Base-by-base conservation (phyloP, 2,113 vertebrate genomes). In the Tringa solitaria region DNA sequence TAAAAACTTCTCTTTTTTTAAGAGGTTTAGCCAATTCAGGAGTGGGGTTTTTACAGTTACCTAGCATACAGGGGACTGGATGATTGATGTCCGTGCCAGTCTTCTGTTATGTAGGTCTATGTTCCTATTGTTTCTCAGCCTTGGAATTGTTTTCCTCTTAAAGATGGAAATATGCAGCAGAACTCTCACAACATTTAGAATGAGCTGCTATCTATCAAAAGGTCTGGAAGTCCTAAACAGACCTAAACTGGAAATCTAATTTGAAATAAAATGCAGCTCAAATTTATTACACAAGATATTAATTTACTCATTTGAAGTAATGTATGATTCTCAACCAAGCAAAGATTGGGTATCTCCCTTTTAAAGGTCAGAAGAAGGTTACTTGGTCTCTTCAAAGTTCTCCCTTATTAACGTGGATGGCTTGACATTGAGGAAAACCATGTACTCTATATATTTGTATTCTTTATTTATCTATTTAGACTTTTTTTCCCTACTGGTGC, bases 391-490 rank as follows among this genome's bases (percentile, higher is more conserved):
- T 94, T 95, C 39, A 89, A 75, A 88, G 39, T 87, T 39, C 63
- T 89, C n/a, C 21, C 13, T 72, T 92, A 80, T 51, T 83, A 93
- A 90, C 79, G 12, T 1, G 2, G 22, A n/a, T 9, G 23, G 59
- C 69, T 90, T 95, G 93, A 94, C 93, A 51, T 50, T 96, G 91
- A 97, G 27, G 43, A 89, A 92, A 93, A 86, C 67, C 85, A 90
- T 45, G 64, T 72, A 78, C 46, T 78, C n/a, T 8, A 7, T 37
- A 37, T 69, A 80, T 94, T 86, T 91, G 35, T 87, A 35, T 46
- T 92, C 85, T 93, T 88, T 97, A 94, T 96, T 95, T 96, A 81
- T 92, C 79, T 96, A 28, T 90, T 96, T 94, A 95, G 5, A 13
- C 14, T 57, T 95, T 94, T 94, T 95, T 89, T 46, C 57, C 68